Conservation (phyloP, 2,113 vertebrate genomes). For the Epinephelus cyanopodus region DNA sequence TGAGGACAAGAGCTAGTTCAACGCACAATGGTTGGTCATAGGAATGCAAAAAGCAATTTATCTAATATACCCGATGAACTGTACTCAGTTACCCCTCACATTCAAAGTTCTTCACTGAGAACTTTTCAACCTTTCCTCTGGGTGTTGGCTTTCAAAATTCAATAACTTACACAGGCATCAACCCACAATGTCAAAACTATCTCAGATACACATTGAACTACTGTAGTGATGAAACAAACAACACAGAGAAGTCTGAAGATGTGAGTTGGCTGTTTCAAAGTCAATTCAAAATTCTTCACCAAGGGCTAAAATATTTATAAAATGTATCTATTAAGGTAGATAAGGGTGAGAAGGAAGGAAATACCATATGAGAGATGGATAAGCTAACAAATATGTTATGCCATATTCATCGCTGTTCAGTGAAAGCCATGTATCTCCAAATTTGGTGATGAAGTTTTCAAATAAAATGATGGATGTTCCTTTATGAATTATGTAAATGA, state of each 20-base stretch:
- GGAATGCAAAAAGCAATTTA: not conserved
- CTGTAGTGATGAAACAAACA: not conserved
- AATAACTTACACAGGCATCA: constrained; percentile 37
- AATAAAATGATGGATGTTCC: not conserved
- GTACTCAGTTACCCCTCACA: not conserved
- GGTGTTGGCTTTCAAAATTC: constrained; percentile 42
- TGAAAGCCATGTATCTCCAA: too few relatives aligned
- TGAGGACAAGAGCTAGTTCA: not conserved
- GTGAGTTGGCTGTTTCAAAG: not conserved
- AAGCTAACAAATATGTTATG: too few relatives aligned
- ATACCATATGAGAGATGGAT: too few relatives aligned
- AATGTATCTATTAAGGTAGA: too few relatives aligned
- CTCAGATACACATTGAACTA: not conserved
- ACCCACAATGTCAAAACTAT: constrained; percentile 38
- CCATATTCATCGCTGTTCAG: too few relatives aligned
- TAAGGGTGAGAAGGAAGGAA: too few relatives aligned
- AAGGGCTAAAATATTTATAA: not conserved
- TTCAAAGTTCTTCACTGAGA: not conserved
- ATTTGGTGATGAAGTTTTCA: too few relatives aligned
- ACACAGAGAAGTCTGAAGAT: not conserved
- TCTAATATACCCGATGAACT: constrained; percentile 11
- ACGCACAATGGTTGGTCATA: not conserved
- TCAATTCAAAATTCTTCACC: not conserved
- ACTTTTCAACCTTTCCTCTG: constrained; percentile 46
- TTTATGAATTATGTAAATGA: not conserved